Percentiles rank a stretch among this genome's conserved stretches.
Conservation (phyloP, 2,888 invertebrate species). For the Chrysina gloriosa region DNA sequence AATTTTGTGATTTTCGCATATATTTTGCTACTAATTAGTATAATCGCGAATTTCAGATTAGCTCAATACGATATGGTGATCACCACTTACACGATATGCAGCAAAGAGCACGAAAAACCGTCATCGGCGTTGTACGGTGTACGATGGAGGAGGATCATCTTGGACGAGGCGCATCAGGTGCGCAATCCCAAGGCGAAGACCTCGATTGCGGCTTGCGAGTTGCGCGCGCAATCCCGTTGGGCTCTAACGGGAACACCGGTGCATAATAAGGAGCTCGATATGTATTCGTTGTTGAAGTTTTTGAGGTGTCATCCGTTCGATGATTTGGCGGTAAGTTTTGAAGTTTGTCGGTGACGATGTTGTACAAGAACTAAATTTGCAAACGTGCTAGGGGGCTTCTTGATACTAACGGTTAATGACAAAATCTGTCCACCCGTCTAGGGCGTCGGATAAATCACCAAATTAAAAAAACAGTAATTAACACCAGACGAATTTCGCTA, state of each 20-base stretch:
- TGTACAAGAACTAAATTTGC: too few relatives aligned
- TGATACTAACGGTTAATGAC: too few relatives aligned
- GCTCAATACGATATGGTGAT: constrained; percentile 84
- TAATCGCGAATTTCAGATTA: constrained; percentile 67
- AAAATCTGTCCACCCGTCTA: too few relatives aligned
- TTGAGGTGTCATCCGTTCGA: constrained; percentile 89
- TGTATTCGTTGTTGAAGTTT: constrained; percentile 85
- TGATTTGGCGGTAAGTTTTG: constrained; percentile 74
- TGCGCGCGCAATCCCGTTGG: constrained; percentile 78
- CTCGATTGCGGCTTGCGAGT: constrained; percentile 75
- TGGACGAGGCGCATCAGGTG: constrained; percentile 95
- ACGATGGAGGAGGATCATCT: constrained; percentile 85
- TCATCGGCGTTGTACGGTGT: constrained; percentile 75
- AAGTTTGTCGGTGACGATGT: too few relatives aligned
- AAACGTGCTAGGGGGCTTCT: too few relatives aligned
- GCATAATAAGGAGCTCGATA: constrained; percentile 90
- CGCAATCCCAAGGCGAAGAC: constrained; percentile 87
- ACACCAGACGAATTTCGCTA: too few relatives aligned
- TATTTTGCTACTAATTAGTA: too few relatives aligned
- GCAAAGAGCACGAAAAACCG: constrained; percentile 69
- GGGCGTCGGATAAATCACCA: too few relatives aligned
- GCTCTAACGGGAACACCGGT: constrained; percentile 95
- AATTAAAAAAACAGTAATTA: too few relatives aligned
- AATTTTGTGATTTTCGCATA: too few relatives aligned
- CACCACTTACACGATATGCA: constrained; percentile 87